These are phyloP conservation scores for Phalacrocorax brasilianus DNA, from an alignment of 2,113 vertebrate species.

Conservation along the genomic window DNA sequence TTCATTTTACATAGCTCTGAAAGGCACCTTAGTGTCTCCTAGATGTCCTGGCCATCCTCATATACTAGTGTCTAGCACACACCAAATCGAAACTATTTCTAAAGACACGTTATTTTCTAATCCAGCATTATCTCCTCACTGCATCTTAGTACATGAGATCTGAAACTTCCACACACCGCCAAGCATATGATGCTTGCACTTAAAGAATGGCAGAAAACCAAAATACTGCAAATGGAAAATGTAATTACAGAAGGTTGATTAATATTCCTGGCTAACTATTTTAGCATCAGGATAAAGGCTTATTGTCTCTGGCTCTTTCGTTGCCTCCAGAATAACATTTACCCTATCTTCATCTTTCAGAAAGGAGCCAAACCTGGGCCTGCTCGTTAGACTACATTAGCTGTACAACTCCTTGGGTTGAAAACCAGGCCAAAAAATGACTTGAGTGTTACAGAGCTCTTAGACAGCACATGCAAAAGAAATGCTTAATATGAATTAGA, in stretches of 20 bases:
- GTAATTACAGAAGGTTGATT: constrained; percentile 37
- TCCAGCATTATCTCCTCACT: neutral
- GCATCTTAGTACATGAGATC: neutral
- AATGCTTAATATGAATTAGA: neutral
- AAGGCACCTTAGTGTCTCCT: neutral
- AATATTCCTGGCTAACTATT: constrained; percentile 39
- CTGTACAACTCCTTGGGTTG: neutral
- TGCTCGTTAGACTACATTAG: constrained; percentile 4
- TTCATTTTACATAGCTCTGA: neutral
- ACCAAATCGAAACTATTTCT: neutral
- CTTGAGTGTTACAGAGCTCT: neutral
- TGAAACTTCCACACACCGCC: neutral
- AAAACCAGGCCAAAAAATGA: constrained; percentile 29
- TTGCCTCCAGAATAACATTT: constrained; percentile 29
- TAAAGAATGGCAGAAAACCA: constrained; percentile 24
- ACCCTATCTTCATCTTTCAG: constrained; percentile 36
- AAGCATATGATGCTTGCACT: neutral
- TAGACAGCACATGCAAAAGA: constrained; percentile 23
- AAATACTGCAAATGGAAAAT: constrained; percentile 45
- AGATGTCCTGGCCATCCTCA: neutral
- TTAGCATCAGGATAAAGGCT: constrained; percentile 41
- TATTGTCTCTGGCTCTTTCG: constrained; percentile 47
- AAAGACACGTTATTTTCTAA: neutral
- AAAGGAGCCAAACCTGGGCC: constrained; percentile 14
- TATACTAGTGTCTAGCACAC: neutral